Percentiles rank a stretch among this genome's conserved stretches.
Evolutionary conservation across 1,140 invertebrate species (phyloP).

Genomic region (Prorops nasuta): DNA sequence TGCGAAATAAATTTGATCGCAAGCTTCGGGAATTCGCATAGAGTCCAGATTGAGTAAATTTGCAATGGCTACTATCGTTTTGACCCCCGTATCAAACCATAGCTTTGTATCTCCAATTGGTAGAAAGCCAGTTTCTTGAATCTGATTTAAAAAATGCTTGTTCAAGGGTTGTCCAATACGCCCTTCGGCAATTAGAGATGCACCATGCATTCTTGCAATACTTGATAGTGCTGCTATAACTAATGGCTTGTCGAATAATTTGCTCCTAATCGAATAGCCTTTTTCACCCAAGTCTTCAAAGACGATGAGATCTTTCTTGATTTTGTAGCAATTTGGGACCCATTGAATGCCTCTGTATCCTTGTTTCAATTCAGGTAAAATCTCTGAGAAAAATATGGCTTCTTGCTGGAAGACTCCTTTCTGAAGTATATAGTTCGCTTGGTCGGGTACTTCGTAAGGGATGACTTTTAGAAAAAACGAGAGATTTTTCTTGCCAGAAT

Average conservation of each 20-base stretch:
- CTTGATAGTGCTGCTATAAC: conserved; percentile 53
- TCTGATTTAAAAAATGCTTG: conserved; percentile 47
- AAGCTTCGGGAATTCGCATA: conserved; percentile 35
- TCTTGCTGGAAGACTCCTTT: conserved; percentile 58
- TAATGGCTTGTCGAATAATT: conserved; percentile 53
- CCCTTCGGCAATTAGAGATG: conserved; percentile 58
- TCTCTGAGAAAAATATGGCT: conserved; percentile 45
- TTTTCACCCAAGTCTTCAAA: conserved; percentile 52
- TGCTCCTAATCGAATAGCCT: conserved; percentile 42
- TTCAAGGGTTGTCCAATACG: conserved; percentile 42
- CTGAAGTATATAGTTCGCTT: conserved; percentile 51
- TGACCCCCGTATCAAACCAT: conserved; percentile 35
- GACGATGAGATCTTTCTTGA: conserved; percentile 48
- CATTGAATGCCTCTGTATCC: conserved; percentile 33
- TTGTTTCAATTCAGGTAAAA: conserved; percentile 46
- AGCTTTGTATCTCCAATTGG: conserved; percentile 21
- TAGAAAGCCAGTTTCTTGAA: conserved; percentile 56
- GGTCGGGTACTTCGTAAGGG: conserved; percentile 42
- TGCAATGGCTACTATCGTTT: conserved; percentile 30
- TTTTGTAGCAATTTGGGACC: conserved; percentile 50
- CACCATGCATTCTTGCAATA: conserved; percentile 59
- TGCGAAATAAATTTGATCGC: conserved; percentile 46
- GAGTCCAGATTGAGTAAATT: conserved; percentile 34
- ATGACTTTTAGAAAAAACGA: conserved; percentile 57
- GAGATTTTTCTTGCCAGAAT: conserved; percentile 14